Base-by-base conservation (phyloP, 35 echinoderm and acorn worm genomes). In the Nesometra sesokonis region DNA sequence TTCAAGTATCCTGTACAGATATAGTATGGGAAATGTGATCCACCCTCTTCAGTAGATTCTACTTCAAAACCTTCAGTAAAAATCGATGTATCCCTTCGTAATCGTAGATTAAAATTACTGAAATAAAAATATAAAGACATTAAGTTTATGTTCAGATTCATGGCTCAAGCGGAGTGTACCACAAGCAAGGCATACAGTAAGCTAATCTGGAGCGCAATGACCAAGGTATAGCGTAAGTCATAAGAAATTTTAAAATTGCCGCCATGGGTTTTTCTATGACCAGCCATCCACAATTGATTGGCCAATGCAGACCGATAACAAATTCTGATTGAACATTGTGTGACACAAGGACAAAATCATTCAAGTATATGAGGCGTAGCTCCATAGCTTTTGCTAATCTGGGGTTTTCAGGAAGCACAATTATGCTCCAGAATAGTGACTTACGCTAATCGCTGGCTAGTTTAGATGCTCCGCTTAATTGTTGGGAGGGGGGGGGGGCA, bases 101-200 rank as follows among this genome's bases (percentile, higher is more conserved):
- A 95, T 85, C 90, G 78, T 46, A 95, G n/a, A 77, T 95, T 86
- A 57, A 95, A 95, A 91, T 95, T 47, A 46, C 93, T 95, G 84
- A 27, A 34, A 47, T 81, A 32, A 0, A 32, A 47, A 52, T 52
- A 32, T 19, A 89, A 87, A 89, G n/a, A 36, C 77, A 23, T 31
- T 11, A 76, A 0, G n/a, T 67, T 86, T 32, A 17, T 47, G 35
- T 46, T 30, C 29, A n/a, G 23, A 30, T 0, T 2, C 21, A 30
- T 78, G 32, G 17, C 27, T 78, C 23, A 23, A 4, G n/a, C n/a
- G n/a, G n/a, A n/a, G n/a, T n/a, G n/a, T n/a, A n/a, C n/a, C n/a
- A n/a, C n/a, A n/a, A n/a, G 5, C 27, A 33, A 15, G 17, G 3
- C 13, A 0, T n/a, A 5, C 34, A 0, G 0, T 29, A 32, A 79